Evolutionary conservation across 2,113 vertebrate genomes (phyloP).

Genomic region (Mandrillus leucophaeus): DNA sequence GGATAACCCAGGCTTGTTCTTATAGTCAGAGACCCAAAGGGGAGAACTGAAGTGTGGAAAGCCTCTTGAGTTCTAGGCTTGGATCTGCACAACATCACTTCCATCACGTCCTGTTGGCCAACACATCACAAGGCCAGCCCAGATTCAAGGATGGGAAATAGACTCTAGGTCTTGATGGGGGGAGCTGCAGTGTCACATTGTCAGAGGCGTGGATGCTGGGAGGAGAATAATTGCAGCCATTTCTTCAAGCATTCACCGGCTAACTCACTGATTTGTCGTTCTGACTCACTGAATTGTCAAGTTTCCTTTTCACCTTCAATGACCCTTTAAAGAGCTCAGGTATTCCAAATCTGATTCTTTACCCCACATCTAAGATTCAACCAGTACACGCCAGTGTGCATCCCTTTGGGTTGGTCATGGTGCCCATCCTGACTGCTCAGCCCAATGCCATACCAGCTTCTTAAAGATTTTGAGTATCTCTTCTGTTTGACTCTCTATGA

Average conservation of each 20-base stretch:
- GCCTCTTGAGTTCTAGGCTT: neutral
- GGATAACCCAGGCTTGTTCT: neutral
- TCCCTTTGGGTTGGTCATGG: neutral
- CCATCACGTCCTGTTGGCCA: neutral
- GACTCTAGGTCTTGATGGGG: neutral
- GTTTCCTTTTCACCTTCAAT: neutral
- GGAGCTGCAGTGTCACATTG: fast-evolving
- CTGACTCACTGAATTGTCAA: neutral
- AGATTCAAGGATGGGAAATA: neutral
- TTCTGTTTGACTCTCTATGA: neutral
- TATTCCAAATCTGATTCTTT: neutral
- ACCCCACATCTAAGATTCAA: neutral
- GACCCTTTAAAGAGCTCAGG: neutral
- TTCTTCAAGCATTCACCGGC: neutral
- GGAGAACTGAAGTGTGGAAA: neutral
- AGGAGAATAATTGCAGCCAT: neutral
- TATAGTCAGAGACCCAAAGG: neutral
- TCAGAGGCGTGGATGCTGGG: neutral
- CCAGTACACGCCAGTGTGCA: neutral
- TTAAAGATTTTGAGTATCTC: neutral
- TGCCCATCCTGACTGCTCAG: neutral
- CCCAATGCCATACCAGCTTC: neutral
- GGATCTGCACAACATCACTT: neutral
- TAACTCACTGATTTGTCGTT: neutral
- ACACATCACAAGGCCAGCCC: neutral